These are phyloP conservation scores for Nymphalis urticae DNA, from an alignment of 2,888 invertebrate genomes.

Conservation along the genomic window DNA sequence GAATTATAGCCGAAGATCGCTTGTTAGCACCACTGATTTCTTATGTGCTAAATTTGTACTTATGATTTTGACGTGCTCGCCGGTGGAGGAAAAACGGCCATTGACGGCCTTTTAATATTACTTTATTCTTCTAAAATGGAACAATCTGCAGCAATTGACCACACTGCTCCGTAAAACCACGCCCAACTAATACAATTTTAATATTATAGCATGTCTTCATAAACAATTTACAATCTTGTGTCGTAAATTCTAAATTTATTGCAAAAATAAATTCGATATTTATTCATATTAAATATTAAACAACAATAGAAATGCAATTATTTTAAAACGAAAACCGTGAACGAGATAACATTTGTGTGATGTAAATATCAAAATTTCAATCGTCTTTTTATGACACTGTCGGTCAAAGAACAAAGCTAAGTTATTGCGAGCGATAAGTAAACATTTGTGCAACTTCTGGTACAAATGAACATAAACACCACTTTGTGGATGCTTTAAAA, in stretches of 20 bases:
- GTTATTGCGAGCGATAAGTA: conserved; percentile 29
- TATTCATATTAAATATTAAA: conserved; percentile 5
- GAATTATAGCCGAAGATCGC: too few relatives aligned
- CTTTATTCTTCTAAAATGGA: neutral
- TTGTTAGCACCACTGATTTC: too few relatives aligned
- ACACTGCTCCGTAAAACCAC: conserved; percentile 3
- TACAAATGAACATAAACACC: conserved; percentile 18
- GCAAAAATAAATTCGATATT: neutral
- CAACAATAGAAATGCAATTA: too few relatives aligned
- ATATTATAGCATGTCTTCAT: neutral
- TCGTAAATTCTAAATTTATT: conserved; percentile 4
- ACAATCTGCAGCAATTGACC: conserved; percentile 10
- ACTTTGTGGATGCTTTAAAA: conserved; percentile 36
- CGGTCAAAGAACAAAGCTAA: conserved; percentile 34
- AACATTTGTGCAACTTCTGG: conserved; percentile 30
- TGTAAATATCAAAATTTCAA: conserved; percentile 19
- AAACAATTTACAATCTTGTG: neutral
- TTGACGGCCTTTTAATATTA: too few relatives aligned
- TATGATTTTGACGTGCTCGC: too few relatives aligned
- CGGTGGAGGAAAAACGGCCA: too few relatives aligned
- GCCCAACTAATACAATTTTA: conserved; percentile 1
- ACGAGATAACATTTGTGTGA: neutral
- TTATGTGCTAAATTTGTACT: too few relatives aligned
- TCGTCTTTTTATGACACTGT: conserved; percentile 26
- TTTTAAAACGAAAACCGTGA: too few relatives aligned